phyloP scores from a whole-genome alignment of 1,140 invertebrate species.

The Apis laboriosa region DNA sequence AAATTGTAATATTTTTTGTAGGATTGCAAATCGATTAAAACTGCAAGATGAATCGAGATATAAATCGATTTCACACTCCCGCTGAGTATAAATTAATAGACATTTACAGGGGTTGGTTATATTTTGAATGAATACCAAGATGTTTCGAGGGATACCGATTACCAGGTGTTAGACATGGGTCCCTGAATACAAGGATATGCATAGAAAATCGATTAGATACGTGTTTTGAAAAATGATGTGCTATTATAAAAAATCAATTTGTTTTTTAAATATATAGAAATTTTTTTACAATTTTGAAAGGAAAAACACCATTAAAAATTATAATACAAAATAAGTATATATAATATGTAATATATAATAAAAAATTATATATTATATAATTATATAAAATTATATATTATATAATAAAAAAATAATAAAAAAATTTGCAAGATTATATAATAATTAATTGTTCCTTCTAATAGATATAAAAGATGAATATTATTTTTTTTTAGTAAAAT shows the following conservation, averaged over 20 bases:
- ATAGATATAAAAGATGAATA: not conserved
- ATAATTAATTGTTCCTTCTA: not conserved
- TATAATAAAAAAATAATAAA: too few species aligned
- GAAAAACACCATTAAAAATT: too few species aligned
- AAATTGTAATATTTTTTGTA: not conserved
- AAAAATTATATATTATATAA: too few species aligned
- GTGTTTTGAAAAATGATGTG: constrained; percentile 17
- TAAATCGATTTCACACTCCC: constrained; percentile 70
- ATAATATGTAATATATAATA: too few species aligned
- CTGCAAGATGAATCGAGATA: constrained; percentile 22
- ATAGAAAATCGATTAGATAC: constrained; percentile 66
- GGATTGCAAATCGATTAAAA: constrained; percentile 7
- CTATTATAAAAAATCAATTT: constrained; percentile 7
- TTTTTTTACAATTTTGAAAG: not conserved
- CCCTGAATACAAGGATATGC: constrained; percentile 54
- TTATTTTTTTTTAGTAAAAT: not conserved
- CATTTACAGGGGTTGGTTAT: constrained; percentile 55
- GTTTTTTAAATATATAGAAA: not conserved
- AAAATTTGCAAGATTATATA: too few species aligned
- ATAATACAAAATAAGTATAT: not conserved
- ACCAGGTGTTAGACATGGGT: constrained; percentile 65
- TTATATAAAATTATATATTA: not conserved
- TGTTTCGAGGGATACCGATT: constrained; percentile 43
- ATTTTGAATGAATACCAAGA: constrained; percentile 51
- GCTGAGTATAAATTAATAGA: constrained; percentile 73